Evolutionary conservation across 1,140 invertebrate species (phyloP).

Genomic region (Saxidomus purpurata): DNA sequence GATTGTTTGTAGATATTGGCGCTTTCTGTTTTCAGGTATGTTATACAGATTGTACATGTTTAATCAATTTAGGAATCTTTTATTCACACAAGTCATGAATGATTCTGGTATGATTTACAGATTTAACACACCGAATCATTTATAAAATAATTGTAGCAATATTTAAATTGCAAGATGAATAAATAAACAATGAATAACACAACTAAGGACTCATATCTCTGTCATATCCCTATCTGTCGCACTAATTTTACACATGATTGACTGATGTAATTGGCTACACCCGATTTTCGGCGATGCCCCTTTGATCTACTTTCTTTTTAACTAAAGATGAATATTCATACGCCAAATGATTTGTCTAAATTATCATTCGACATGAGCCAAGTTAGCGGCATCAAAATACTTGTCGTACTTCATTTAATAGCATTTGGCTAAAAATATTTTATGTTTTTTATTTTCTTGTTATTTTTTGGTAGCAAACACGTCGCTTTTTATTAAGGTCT

Average conservation of each 20-base stretch:
- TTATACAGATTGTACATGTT: no score
- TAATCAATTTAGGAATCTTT: no score
- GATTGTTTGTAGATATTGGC: no score
- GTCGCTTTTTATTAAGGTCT: background rate
- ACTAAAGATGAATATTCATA: constrained; percentile 49
- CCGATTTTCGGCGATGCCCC: constrained; percentile 63
- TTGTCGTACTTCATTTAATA: background rate
- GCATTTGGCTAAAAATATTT: background rate
- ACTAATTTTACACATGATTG: constrained; percentile 42
- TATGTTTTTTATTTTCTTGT: background rate
- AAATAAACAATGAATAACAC: no score
- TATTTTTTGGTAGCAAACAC: background rate
- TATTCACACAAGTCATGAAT: no score
- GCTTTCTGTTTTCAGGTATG: no score
- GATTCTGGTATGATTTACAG: no score
- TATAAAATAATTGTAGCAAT: no score
- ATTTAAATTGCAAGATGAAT: no score
- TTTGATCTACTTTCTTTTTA: constrained; percentile 68
- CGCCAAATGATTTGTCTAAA: constrained; percentile 12
- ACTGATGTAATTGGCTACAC: constrained; percentile 53
- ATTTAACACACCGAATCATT: no score
- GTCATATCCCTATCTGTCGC: no score
- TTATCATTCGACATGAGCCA: background rate
- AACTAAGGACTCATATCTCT: no score
- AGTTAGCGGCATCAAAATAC: background rate